Conservation (phyloP, 1,140 invertebrate genomes). For the Drosophila bocqueti region DNA sequence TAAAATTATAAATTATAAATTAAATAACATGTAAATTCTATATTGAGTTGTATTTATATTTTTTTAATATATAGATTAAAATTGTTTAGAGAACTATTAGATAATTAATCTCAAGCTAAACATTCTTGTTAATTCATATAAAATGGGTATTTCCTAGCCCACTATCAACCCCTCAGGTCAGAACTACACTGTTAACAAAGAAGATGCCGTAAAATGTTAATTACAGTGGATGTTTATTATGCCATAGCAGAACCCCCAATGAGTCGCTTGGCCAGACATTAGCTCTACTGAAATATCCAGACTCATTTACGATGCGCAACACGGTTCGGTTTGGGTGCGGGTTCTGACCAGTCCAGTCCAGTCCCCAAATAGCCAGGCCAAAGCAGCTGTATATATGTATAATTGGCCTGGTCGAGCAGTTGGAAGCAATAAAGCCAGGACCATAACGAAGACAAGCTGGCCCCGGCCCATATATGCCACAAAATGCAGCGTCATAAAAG, state of each 20-base stretch:
- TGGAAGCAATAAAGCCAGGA: constrained; percentile 14
- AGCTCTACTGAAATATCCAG: constrained; percentile 52
- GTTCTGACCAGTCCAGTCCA: background rate
- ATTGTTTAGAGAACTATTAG: background rate
- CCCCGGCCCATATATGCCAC: constrained; percentile 52
- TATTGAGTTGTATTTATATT: too few relatives aligned
- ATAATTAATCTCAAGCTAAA: background rate
- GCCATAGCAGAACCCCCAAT: constrained; percentile 33
- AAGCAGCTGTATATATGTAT: constrained; percentile 46
- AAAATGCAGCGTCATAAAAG: constrained; percentile 67
- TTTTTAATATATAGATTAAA: too few relatives aligned
- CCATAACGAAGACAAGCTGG: constrained; percentile 6
- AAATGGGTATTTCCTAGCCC: background rate
- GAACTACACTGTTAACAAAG: constrained; percentile 7
- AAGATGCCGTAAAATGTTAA: constrained; percentile 58
- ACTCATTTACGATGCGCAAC: constrained; percentile 61
- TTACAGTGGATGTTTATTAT: constrained; percentile 64
- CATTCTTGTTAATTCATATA: background rate
- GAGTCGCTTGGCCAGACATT: constrained; percentile 54
- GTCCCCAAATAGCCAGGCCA: constrained; percentile 55
- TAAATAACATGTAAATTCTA: background rate
- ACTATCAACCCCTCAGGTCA: background rate
- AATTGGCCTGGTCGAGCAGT: constrained; percentile 51
- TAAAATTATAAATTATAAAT: background rate
- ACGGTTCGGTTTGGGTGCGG: constrained; percentile 17